Base-by-base conservation (phyloP, 2,797 vertebrate genomes). In the Bufotes viridis region DNA sequence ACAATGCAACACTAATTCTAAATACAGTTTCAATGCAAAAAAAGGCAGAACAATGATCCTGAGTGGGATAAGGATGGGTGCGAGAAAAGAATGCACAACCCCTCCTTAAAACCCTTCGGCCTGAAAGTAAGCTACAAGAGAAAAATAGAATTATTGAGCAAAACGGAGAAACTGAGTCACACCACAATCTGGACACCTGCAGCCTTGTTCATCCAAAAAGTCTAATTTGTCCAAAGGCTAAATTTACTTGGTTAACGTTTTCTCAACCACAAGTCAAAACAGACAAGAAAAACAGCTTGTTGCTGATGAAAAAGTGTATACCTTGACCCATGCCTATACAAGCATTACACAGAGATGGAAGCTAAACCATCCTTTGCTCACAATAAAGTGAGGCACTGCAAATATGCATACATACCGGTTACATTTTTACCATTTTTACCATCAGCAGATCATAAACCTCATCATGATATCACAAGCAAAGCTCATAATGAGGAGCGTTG, bases 131-230 rank as follows among this genome's bases (percentile, higher is more conserved):
- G 22, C 61, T 8, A 42, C 2, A 65, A 81, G 22, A 82, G 42
- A 69, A 61, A 60, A 82, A 51, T 65, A 61, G 58, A 82, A n/a
- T 6, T 22, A 82, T 34, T 61, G 79, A 60, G 78, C 55, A 81
- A 11, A 63, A 24, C 58, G 49, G 72, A 75, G 49, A 82, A 34
- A 65, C 61, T 82, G 80, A 82, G 81, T 69, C 81, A 82, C 12
- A 65, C 17, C 20, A 65, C 61, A 65, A 24, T 53, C 60, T 24
- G 61, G 81, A 82, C 81, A 82, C 81, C 81, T 69, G 81, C 61
- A 82, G 81, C n/a, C 34, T 24, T 51, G 60, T 58, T 55, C 42
- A 11, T 82, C 81, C 63, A 82, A 82, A 49, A 63, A 4, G 61
- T 53, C 22, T 51, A 49, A 69, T 69, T 69, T 17, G 81, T 63